phyloP scores from a whole-genome alignment of 1,140 invertebrate species.

The Drosophila elegans region DNA sequence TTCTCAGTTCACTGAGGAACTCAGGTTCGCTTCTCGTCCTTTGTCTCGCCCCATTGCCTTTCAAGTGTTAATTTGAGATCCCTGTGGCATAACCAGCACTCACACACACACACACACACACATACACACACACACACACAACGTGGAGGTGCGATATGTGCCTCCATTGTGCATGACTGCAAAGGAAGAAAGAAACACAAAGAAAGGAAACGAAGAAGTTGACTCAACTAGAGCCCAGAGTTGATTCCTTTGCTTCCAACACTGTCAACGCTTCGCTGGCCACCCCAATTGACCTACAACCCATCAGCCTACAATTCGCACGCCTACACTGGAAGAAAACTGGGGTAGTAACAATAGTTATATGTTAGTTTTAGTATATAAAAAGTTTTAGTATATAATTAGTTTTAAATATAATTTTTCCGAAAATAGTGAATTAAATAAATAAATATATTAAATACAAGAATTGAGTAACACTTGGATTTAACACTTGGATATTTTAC shows the following conservation, averaged over 20 bases:
- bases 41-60: conserved; percentile 51
- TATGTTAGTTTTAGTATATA: no score
- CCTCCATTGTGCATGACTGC: conserved; percentile 31
- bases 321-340: no score
- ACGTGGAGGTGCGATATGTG: conserved; percentile 11
- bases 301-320: neutral
- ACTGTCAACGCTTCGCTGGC: conserved; percentile 19
- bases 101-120: conserved; percentile 12
- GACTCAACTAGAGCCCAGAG: conserved; percentile 39
- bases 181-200: conserved; percentile 18
- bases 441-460: no score
- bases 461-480: no score
- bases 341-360: no score
- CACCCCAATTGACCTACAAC: neutral
- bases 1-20: conserved; percentile 7
- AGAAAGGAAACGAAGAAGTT: conserved; percentile 29
- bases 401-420: no score
- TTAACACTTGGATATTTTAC: no score
- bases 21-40: conserved; percentile 1
- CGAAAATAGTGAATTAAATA: no score
- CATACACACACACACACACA: conserved; percentile 1
- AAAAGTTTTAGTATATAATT: no score
- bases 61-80: conserved; percentile 75
- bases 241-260: conserved; percentile 47
- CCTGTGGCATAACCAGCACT: conserved; percentile 49